Conservation (phyloP, 2,113 vertebrate genomes). For the Psammodynastes pulverulentus region DNA sequence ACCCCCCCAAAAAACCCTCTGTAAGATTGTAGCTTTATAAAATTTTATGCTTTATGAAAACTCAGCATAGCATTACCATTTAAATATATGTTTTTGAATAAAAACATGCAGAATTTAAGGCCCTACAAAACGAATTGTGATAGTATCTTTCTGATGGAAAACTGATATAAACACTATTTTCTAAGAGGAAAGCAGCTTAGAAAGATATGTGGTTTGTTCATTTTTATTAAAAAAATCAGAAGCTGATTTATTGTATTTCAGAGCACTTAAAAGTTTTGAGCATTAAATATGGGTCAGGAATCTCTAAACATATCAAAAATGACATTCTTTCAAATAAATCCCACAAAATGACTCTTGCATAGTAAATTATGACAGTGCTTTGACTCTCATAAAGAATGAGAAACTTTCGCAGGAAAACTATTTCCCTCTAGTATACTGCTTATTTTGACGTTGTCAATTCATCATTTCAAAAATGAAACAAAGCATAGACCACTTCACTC, state of each 20-base stretch:
- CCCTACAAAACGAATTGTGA: neutral
- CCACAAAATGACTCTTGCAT: conserved; percentile 50
- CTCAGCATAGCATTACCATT: neutral
- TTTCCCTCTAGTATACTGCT: conserved; percentile 61
- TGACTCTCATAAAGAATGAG: conserved; percentile 66
- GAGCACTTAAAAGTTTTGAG: conserved; percentile 47
- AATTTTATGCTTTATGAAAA: neutral
- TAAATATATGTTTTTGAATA: neutral
- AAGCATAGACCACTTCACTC: conserved; percentile 52
- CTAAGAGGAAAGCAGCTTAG: conserved; percentile 23
- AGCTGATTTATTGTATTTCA: conserved; percentile 48
- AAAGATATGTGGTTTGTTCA: conserved; percentile 3
- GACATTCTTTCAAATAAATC: conserved; percentile 67
- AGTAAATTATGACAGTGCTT: conserved; percentile 56
- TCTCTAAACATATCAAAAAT: conserved; percentile 56
- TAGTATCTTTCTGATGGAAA: conserved; percentile 6
- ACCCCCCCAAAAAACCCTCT: neutral
- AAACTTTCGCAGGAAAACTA: conserved; percentile 71
- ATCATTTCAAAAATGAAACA: conserved; percentile 64
- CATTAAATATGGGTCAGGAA: conserved; percentile 68
- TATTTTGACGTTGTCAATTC: conserved; percentile 66
- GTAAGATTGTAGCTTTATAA: neutral
- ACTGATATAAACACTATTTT: conserved; percentile 18
- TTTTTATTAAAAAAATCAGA: conserved; percentile 29
- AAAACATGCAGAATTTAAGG: neutral